phyloP scores from a whole-genome alignment of 2,113 vertebrate genomes.

The Cettia cetti region DNA sequence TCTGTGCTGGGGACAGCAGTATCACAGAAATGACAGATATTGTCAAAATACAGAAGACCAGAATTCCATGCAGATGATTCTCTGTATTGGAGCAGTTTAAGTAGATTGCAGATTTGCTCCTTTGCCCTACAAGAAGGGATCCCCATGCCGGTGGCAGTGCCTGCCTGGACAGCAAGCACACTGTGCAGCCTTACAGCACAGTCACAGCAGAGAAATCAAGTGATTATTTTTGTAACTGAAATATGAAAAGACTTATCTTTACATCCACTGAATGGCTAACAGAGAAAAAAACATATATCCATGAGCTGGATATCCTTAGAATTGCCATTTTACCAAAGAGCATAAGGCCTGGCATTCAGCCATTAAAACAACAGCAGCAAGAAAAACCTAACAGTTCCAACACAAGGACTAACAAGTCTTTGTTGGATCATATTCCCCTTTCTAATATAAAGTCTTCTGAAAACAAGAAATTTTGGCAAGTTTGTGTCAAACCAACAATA shows the following conservation, averaged over 20 bases:
- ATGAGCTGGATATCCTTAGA: not conserved
- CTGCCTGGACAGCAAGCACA: not conserved
- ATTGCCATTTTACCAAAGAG: not conserved
- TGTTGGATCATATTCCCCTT: not conserved
- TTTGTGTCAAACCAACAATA: not conserved
- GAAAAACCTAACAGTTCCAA: not conserved
- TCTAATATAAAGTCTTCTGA: not conserved
- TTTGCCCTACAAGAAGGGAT: not conserved
- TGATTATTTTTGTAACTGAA: not conserved
- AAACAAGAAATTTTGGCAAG: not conserved
- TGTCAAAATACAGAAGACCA: not conserved
- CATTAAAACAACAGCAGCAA: not conserved
- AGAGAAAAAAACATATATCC: not conserved
- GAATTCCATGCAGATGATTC: not conserved
- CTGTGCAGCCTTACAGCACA: not conserved
- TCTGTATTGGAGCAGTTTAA: not conserved
- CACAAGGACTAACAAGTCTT: not conserved
- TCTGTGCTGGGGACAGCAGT: not conserved
- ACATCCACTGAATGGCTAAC: not conserved
- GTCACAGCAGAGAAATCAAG: not conserved
- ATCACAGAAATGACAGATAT: not conserved
- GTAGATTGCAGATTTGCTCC: not conserved
- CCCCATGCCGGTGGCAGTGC: not conserved
- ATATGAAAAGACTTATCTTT: not conserved
- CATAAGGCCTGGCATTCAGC: not conserved